These are phyloP conservation scores for Onychostoma macrolepis DNA, from an alignment of 2,113 vertebrate genomes.

Conservation along the genomic window DNA sequence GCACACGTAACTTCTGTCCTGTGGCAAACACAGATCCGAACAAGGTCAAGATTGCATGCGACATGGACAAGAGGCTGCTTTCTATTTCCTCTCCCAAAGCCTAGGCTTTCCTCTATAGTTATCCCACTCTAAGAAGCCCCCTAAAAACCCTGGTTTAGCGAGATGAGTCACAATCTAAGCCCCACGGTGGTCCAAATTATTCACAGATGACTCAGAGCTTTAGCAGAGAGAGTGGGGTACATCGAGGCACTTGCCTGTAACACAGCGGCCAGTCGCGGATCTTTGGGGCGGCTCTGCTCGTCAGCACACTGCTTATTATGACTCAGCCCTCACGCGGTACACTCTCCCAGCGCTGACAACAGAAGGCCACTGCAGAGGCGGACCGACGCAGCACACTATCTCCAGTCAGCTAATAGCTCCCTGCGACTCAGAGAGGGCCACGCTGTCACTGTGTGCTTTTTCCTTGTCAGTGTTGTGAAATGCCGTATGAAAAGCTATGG, in stretches of 20 bases:
- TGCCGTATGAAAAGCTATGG: not conserved
- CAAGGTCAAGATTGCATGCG: not conserved
- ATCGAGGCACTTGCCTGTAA: conserved; percentile 29
- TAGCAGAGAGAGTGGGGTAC: not conserved
- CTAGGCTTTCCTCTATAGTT: conserved; percentile 5
- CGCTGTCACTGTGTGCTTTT: not conserved
- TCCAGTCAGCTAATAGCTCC: conserved; percentile 16
- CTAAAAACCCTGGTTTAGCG: not conserved
- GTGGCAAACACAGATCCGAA: not conserved
- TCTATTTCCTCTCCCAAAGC: not conserved
- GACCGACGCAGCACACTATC: conserved; percentile 11
- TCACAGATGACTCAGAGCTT: conserved; percentile 48
- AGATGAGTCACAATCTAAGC: conserved; percentile 50
- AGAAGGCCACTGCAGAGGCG: conserved; percentile 55
- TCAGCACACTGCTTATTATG: conserved; percentile 58
- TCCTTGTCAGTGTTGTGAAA: conserved; percentile 12
- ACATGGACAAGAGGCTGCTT: not conserved
- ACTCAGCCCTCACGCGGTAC: conserved; percentile 49
- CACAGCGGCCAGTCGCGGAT: conserved; percentile 47
- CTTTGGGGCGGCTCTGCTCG: conserved; percentile 49
- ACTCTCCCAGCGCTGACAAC: conserved; percentile 30
- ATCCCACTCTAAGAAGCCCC: conserved; percentile 19
- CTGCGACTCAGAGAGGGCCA: not conserved
- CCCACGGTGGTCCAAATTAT: conserved; percentile 28
- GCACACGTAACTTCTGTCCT: not conserved